Base-by-base conservation (phyloP, 2,888 invertebrate species). In the Diplazon laetatorius region DNA sequence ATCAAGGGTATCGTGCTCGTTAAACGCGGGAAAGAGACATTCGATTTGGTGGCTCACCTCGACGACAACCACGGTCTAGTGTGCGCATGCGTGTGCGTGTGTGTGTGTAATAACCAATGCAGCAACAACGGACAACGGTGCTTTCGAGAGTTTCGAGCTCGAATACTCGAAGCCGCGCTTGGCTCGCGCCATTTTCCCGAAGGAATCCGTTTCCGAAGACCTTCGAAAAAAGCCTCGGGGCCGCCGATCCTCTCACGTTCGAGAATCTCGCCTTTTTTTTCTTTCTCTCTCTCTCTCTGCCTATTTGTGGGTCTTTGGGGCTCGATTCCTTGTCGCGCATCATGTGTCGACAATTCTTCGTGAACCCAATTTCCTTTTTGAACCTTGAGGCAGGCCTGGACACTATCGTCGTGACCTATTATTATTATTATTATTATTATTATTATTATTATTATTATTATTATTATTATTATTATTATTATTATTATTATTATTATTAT, bases 171-270 rank as follows among this genome's bases (percentile, higher is more conserved):
- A 6, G 80, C 72, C 80, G 72, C 81, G 42, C 35, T 68, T 65
- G 71, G 60, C 74, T 68, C 70, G 78, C 52, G 76, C 78, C 78
- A 81, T 85, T 86, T 86, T 86, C 85, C n/a, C 84, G 84, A 84
- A 83, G 82, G 81, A 82, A 72, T 77, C 70, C 63, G 73, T 74
- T 79, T 70, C 82, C 65, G 60, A 76, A 74, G 83, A 81, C 82
- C 82, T 82, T 84, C 83, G 83, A 81, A 82, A 84, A 30, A 82
- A 69, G 76, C 83, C 83, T 83, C 81, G 82, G 65, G 81, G 82
- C 72, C 78, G 76, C 39, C 68, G 68, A 59, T 77, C 74, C 69
- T 77, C 72, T 65, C 72, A 30, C 55, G 16, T 55, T 39, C 52
- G 25, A 55, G 12, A 59, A 37, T 37, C 59, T 39, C 20, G 39